Conservation (phyloP, 92 coral and sea anemone species). For the Anthopleura xanthogrammica region DNA sequence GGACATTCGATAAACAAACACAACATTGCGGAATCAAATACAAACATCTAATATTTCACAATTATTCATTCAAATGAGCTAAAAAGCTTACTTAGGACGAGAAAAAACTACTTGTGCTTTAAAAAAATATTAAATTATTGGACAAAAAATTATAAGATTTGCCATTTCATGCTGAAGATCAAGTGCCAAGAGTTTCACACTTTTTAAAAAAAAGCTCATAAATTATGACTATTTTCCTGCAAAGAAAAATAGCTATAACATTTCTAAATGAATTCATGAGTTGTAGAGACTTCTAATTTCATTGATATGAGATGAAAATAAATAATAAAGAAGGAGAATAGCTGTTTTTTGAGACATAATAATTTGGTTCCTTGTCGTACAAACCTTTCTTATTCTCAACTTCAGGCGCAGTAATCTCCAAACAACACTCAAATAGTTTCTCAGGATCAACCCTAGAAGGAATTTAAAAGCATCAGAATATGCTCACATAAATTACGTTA, state of each 20-base stretch:
- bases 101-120: not conserved
- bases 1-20: not conserved
- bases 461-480: not conserved
- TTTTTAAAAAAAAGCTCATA: not conserved
- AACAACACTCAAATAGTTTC: slow-evolving; percentile 80
- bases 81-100: not conserved
- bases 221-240: not conserved
- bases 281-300: not conserved
- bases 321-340: not conserved
- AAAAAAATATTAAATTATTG: not conserved
- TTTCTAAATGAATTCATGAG: not conserved
- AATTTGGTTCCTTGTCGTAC: slow-evolving; percentile 7
- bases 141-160: not conserved
- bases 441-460: slow-evolving; percentile 74
- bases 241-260: not conserved
- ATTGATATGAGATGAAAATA: not conserved
- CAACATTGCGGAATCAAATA: not conserved
- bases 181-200: not conserved
- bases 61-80: not conserved
- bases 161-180: not conserved
- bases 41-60: not conserved
- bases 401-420: slow-evolving; percentile 87
- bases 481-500: not conserved
- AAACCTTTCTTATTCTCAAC: slow-evolving; percentile 36
- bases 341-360: not conserved